A percentile compares a stretch with the other conserved stretches of the same genome.
These are phyloP conservation scores for Listrodromus nycthemerus DNA, from an alignment of 2,888 invertebrate genomes.

Conservation along the genomic window DNA sequence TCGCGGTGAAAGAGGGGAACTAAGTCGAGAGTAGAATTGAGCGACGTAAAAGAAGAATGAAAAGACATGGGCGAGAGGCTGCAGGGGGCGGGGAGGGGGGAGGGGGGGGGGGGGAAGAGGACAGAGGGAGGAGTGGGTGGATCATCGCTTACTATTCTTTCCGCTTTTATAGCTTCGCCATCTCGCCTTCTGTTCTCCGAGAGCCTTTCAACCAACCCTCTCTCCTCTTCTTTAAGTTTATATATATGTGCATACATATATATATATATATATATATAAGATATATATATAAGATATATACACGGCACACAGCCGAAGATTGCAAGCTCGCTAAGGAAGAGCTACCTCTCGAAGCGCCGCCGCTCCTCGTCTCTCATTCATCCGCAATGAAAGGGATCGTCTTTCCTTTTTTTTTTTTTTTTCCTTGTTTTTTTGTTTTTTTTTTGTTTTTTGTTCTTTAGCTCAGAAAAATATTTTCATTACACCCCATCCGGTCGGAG, in stretches of 20 bases:
- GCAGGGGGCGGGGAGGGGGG: neutral
- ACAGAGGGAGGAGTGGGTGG: neutral
- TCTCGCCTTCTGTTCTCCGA: conserved; percentile 41
- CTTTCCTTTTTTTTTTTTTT: too few species aligned
- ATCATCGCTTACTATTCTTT: conserved; percentile 52
- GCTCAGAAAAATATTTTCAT: conserved; percentile 35
- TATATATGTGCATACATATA: neutral
- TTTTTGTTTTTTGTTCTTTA: neutral
- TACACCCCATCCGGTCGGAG: neutral
- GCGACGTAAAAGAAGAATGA: conserved; percentile 25
- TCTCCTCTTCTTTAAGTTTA: neutral
- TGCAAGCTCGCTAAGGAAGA: conserved; percentile 11
- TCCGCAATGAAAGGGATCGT: conserved; percentile 13
- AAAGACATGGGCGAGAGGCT: conserved; percentile 16
- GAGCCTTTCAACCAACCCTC: conserved; percentile 48
- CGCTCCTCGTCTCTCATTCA: conserved; percentile 25
- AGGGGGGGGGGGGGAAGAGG: too few species aligned
- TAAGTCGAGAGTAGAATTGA: conserved; percentile 19
- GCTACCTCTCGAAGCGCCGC: conserved; percentile 18
- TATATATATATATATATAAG: neutral
- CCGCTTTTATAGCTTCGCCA: conserved; percentile 53
- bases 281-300: neutral
- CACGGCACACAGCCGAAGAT: conserved; percentile 25
- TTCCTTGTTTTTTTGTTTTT: conserved; percentile 9
- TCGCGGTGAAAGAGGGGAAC: neutral